These are phyloP conservation scores for Onychomys torridus DNA, from an alignment of 2,797 vertebrate species.

Conservation along the genomic window DNA sequence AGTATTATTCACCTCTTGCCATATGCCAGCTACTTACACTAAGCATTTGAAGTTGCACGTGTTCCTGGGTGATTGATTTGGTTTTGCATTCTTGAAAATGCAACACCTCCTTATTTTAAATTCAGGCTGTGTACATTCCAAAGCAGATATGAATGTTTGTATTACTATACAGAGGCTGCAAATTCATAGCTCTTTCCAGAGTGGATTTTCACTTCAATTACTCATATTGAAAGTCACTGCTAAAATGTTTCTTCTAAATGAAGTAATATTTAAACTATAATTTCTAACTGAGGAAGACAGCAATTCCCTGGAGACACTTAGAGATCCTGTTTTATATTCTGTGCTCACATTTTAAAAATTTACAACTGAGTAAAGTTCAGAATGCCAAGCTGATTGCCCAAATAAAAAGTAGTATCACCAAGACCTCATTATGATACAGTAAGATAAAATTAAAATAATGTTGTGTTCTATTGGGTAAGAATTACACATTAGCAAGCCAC, in stretches of 20 bases:
- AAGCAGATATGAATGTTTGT: slow-evolving; percentile 60
- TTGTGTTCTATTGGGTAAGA: not conserved
- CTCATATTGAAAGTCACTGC: slow-evolving; percentile 81
- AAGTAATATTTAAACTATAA: slow-evolving; percentile 81
- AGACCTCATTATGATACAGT: slow-evolving; percentile 68
- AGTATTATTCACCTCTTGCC: slow-evolving; percentile 36
- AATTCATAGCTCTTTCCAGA: slow-evolving; percentile 79
- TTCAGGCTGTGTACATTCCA: slow-evolving; percentile 65
- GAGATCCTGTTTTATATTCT: slow-evolving; percentile 74
- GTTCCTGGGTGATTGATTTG: slow-evolving; percentile 64
- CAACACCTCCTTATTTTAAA: slow-evolving; percentile 64
- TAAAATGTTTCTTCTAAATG: slow-evolving; percentile 81
- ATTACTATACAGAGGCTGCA: slow-evolving; percentile 41
- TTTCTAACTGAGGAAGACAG: slow-evolving; percentile 79
- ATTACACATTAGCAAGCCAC: slow-evolving; percentile 38
- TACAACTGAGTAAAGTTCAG: slow-evolving; percentile 75
- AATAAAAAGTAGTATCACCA: slow-evolving; percentile 60
- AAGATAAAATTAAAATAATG: slow-evolving; percentile 76
- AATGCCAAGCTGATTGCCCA: slow-evolving; percentile 76
- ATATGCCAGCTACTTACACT: slow-evolving; percentile 19
- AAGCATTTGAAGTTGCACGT: slow-evolving; percentile 54
- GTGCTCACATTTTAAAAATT: slow-evolving; percentile 66
- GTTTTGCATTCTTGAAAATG: slow-evolving; percentile 55
- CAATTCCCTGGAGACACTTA: slow-evolving; percentile 77
- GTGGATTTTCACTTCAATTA: slow-evolving; percentile 79